A percentile compares a stretch with the other conserved stretches of the same genome.
These are phyloP conservation scores for Hirtodrosophila alboralis DNA, from an alignment of 2,888 invertebrate species.

Conservation along the genomic window DNA sequence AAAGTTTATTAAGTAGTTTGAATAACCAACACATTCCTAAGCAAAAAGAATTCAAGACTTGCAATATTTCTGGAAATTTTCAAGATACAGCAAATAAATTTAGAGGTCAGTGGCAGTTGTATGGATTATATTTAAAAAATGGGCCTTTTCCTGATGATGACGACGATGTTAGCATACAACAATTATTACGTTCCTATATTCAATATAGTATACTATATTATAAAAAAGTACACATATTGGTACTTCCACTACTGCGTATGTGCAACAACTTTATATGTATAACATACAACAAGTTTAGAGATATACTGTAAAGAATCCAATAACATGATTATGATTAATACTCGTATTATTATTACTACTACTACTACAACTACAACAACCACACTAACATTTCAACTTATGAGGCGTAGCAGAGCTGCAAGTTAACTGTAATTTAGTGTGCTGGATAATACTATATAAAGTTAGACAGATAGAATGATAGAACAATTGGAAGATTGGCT, in stretches of 20 bases:
- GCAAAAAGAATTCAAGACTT: no score
- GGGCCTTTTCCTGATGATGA: slow-evolving; percentile 4
- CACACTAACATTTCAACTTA: slow-evolving; percentile 36
- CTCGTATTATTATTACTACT: slow-evolving; percentile 1
- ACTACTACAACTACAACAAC: slow-evolving; percentile 17
- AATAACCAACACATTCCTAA: no score
- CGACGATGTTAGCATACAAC: slow-evolving; percentile 47
- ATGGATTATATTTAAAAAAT: not conserved
- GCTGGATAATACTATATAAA: no score
- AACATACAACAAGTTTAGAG: slow-evolving; percentile 21
- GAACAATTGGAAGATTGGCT: slow-evolving; percentile 8
- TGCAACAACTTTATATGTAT: slow-evolving; percentile 48
- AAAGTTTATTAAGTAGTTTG: no score
- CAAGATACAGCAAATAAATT: not conserved
- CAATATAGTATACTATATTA: slow-evolving; percentile 61
- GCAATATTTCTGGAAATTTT: no score
- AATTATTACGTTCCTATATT: slow-evolving; percentile 82
- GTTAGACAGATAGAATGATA: slow-evolving; percentile 14
- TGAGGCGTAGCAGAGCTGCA: slow-evolving; percentile 67
- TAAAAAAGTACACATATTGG: slow-evolving; percentile 40
- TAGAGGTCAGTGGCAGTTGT: not conserved
- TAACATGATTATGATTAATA: slow-evolving; percentile 20
- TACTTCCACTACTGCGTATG: slow-evolving; percentile 55
- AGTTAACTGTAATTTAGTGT: slow-evolving; percentile 54
- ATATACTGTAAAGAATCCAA: slow-evolving; percentile 50